phyloP scores from a whole-genome alignment of 2,797 vertebrate species.

The Melanotaenia trifasciata region DNA sequence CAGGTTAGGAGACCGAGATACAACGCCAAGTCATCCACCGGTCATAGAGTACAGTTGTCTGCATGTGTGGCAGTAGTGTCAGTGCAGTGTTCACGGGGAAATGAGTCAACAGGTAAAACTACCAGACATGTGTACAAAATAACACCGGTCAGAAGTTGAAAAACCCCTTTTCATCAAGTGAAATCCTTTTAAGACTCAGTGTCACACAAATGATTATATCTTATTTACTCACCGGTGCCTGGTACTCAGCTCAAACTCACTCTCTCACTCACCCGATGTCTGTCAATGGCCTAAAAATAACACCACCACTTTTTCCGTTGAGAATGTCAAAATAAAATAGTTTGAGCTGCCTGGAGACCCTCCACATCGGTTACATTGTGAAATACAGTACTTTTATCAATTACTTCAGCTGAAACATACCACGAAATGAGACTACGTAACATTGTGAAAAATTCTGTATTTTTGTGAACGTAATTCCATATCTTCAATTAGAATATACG shows the following conservation, averaged over 20 bases:
- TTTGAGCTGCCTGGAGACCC: accelerated
- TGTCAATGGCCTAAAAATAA: accelerated
- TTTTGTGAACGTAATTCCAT: accelerated
- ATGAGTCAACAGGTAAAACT: constrained; percentile 4
- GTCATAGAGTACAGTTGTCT: constrained; percentile 26
- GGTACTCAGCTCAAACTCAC: constrained; percentile 65
- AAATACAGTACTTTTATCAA: accelerated
- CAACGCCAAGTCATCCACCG: constrained; percentile 40
- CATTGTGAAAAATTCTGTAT: accelerated
- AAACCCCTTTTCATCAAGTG: background rate
- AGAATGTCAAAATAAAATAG: constrained; percentile 6
- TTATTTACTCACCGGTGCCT: constrained; percentile 55
- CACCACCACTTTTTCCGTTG: constrained; percentile 32
- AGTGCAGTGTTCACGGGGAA: constrained; percentile 25
- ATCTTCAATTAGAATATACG: constrained; percentile 35
- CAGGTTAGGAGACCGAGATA: constrained; percentile 32
- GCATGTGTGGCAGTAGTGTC: constrained; percentile 60
- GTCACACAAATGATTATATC: background rate
- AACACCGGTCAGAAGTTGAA: background rate
- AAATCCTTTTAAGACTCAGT: background rate
- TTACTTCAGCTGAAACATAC: accelerated
- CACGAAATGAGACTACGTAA: accelerated
- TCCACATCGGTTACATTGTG: no score
- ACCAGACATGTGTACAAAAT: background rate
- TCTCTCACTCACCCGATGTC: constrained; percentile 35